Evolutionary conservation across 1,140 invertebrate species (phyloP).

Genomic region (Dinoponera quadriceps): DNA sequence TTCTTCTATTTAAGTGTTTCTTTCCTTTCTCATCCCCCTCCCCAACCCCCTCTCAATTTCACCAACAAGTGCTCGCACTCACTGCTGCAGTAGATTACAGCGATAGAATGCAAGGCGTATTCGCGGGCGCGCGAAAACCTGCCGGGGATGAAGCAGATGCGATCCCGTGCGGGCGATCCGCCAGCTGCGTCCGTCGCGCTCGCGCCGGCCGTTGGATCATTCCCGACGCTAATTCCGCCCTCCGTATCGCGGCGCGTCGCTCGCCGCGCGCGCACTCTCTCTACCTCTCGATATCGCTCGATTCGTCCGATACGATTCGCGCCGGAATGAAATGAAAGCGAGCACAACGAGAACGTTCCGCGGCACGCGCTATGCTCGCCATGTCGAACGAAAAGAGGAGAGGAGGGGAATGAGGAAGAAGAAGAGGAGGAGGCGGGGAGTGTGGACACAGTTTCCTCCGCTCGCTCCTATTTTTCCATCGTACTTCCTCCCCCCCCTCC

Average conservation of each 20-base stretch:
- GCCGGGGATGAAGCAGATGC: not conserved
- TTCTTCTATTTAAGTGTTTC: too few species aligned
- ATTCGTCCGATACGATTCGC: too few species aligned
- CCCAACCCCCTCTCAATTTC: too few species aligned
- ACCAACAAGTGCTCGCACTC: too few species aligned
- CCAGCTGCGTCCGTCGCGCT: constrained; percentile 5
- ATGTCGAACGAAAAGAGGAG: constrained; percentile 6
- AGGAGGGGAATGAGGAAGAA: not conserved
- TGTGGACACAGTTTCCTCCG: not conserved
- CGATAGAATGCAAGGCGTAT: not conserved
- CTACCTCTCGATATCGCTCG: too few species aligned
- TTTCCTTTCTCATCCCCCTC: too few species aligned
- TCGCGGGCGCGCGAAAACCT: not conserved
- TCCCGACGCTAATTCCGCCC: constrained; percentile 46
- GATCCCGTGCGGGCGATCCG: not conserved
- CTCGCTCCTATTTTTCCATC: constrained; percentile 32
- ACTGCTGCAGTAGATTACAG: too few species aligned
- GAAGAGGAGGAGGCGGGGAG: not conserved
- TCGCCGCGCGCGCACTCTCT: constrained; percentile 21
- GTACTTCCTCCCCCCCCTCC: not conserved
- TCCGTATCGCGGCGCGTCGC: not conserved
- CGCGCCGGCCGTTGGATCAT: not conserved
- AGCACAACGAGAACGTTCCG: constrained; percentile 37
- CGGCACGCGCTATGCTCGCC: constrained; percentile 20
- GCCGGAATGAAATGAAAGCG: constrained; percentile 39